Conservation (phyloP, 2,888 invertebrate genomes). For the Dexiosoma caninum region DNA sequence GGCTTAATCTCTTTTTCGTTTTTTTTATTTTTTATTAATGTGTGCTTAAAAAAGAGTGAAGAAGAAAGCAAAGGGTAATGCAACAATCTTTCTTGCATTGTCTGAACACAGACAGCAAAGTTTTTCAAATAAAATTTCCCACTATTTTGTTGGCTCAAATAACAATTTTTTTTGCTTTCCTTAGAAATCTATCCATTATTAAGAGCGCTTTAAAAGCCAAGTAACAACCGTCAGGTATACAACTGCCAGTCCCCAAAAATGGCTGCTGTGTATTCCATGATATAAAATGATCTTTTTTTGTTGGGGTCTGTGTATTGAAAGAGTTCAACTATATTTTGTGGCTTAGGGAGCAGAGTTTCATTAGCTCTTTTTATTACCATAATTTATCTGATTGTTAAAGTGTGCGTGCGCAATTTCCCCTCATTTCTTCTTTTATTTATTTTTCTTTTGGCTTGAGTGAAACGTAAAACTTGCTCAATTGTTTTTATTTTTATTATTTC, state of each 20-base stretch:
- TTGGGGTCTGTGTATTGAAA: slow-evolving; percentile 28
- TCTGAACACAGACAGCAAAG: no score
- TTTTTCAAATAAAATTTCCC: slow-evolving; percentile 31
- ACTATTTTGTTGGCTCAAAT: slow-evolving; percentile 28
- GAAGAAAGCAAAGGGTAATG: no score
- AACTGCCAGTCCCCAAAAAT: slow-evolving; percentile 54
- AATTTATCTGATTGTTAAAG: slow-evolving; percentile 55
- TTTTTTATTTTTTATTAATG: no score
- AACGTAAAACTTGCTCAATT: slow-evolving; percentile 7
- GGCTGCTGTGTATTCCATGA: slow-evolving; percentile 41
- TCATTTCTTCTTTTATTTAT: background rate
- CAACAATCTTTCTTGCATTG: no score
- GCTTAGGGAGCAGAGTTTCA: slow-evolving; percentile 20
- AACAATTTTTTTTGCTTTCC: background rate
- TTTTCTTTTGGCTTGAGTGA: slow-evolving; percentile 12
- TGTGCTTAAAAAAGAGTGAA: no score
- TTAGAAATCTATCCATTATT: background rate
- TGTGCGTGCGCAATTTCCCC: slow-evolving; percentile 62
- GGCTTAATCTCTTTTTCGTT: no score
- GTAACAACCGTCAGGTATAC: background rate
- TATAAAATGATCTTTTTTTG: slow-evolving; percentile 34
- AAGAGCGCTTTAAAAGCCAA: background rate
- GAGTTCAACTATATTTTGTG: slow-evolving; percentile 45
- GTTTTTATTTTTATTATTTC: slow-evolving; percentile 8
- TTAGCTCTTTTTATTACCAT: slow-evolving; percentile 26